phyloP scores from a whole-genome alignment of 2,888 invertebrate species.

The Parnassius apollo region DNA sequence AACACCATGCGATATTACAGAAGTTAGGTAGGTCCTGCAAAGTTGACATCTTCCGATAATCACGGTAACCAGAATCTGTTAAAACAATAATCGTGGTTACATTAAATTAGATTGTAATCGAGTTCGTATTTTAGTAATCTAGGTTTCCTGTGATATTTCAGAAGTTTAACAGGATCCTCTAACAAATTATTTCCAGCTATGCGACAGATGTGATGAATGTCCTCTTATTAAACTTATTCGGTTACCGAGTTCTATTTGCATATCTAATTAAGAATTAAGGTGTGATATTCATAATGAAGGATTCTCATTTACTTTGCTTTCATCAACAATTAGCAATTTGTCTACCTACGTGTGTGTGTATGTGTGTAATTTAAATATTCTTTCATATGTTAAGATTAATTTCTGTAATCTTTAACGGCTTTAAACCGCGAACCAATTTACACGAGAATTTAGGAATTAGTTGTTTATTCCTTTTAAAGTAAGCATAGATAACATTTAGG shows the following conservation, averaged over 20 bases:
- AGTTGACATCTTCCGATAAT: too few relatives aligned
- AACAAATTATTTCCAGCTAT: constrained; percentile 14
- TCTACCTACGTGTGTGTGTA: not conserved
- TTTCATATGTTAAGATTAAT: too few relatives aligned
- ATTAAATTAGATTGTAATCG: too few relatives aligned
- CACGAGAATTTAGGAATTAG: too few relatives aligned
- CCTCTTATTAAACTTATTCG: constrained; percentile 26
- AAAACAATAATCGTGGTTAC: too few relatives aligned
- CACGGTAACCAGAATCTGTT: too few relatives aligned
- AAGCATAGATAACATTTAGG: too few relatives aligned
- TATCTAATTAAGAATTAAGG: constrained; percentile 26
- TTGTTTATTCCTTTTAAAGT: too few relatives aligned
- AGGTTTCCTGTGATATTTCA: not conserved
- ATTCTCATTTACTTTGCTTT: constrained; percentile 13
- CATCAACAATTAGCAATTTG: not conserved
- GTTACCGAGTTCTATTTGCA: constrained; percentile 22
- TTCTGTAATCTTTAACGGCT: too few relatives aligned
- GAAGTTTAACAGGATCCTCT: not conserved
- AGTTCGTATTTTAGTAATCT: not conserved
- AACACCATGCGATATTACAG: too few relatives aligned
- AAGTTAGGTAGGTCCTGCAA: too few relatives aligned
- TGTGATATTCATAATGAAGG: constrained; percentile 12
- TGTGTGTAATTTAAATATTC: not conserved
- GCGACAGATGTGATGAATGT: constrained; percentile 27
- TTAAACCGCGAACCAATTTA: too few relatives aligned